Conservation (phyloP, 2,797 vertebrate genomes). For the Salarias fasciatus region DNA sequence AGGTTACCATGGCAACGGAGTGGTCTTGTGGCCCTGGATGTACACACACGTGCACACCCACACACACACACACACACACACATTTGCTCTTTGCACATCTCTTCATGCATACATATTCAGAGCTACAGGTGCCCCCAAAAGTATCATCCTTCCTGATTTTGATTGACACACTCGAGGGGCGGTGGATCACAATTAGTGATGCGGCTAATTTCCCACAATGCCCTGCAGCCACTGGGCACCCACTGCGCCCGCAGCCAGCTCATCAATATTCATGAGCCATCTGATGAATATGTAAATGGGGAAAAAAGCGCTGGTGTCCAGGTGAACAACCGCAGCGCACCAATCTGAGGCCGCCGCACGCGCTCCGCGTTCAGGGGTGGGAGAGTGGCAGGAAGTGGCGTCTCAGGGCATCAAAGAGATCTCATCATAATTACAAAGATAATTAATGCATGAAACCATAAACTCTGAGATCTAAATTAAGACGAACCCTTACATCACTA, state of each 20-base stretch:
- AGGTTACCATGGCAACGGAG: constrained; percentile 84
- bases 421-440: constrained; percentile 9
- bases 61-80: constrained; percentile 25
- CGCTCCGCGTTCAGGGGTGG: constrained; percentile 30
- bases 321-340: constrained; percentile 72
- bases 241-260: constrained; percentile 79
- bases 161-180: constrained; percentile 80
- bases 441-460: constrained; percentile 20
- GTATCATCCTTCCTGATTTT: constrained; percentile 75
- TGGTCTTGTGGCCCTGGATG: constrained; percentile 82
- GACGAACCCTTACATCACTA: neutral
- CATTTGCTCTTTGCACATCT: constrained; percentile 38
- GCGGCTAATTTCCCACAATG: constrained; percentile 89
- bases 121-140: constrained; percentile 82
- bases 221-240: constrained; percentile 87
- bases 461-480: constrained; percentile 26
- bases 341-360: constrained; percentile 56
- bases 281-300: constrained; percentile 82
- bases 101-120: constrained; percentile 73
- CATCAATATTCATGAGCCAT: constrained; percentile 85
- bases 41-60: constrained; percentile 67
- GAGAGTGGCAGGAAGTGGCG: constrained; percentile 48
- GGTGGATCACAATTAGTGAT: constrained; percentile 86
- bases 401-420: constrained; percentile 38
- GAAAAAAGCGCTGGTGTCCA: constrained; percentile 66